Conservation (phyloP, 1,140 invertebrate species). For the Rhyacophila brunnea region DNA sequence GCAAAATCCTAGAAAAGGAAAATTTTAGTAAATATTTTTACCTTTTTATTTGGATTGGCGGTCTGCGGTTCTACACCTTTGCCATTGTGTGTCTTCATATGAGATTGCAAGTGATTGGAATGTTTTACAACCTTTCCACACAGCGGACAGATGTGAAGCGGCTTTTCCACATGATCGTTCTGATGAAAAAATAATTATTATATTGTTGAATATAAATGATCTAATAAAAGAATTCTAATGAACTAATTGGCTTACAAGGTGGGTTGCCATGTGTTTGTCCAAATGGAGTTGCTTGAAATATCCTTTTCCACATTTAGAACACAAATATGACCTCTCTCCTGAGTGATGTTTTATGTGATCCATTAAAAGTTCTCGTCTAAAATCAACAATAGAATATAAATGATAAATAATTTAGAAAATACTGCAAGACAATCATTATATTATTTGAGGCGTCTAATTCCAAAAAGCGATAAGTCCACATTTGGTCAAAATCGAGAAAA, state of each 20-base stretch:
- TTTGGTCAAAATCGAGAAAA: too few relatives aligned
- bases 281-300: conserved; percentile 28
- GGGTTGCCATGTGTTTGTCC: conserved; percentile 27
- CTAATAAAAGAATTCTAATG: too few relatives aligned
- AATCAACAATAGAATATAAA: background rate
- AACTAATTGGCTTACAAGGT: conserved; percentile 11
- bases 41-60: conserved; percentile 29
- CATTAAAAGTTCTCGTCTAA: conserved; percentile 13
- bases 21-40: conserved; percentile 4
- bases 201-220: too few relatives aligned
- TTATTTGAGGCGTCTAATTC: too few relatives aligned
- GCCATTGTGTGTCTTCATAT: conserved; percentile 29
- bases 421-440: background rate
- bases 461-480: too few relatives aligned
- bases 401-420: background rate
- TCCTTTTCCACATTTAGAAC: conserved; percentile 32
- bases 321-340: conserved; percentile 25
- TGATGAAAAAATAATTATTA: background rate
- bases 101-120: conserved; percentile 29
- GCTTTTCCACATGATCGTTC: conserved; percentile 14
- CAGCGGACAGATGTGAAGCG: conserved; percentile 17
- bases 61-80: conserved; percentile 24
- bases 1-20: background rate
- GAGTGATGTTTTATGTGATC: conserved; percentile 19
- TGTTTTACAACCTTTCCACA: conserved; percentile 27